These are phyloP conservation scores for Elegia similella DNA, from an alignment of 2,888 invertebrate species.

Conservation along the genomic window DNA sequence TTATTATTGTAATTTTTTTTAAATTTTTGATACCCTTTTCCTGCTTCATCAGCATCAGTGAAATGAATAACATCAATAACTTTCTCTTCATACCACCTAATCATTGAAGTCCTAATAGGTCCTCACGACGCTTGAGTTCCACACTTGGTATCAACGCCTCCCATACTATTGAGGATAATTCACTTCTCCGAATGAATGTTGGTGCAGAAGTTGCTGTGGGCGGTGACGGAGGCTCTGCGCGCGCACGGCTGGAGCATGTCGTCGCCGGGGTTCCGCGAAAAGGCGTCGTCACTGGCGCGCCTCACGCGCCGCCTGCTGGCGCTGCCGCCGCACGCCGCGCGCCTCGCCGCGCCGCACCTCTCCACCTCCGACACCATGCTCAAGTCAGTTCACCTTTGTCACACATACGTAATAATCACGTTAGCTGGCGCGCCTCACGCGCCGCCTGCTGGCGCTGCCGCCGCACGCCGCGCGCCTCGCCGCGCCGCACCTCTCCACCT, in stretches of 20 bases:
- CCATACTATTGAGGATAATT: no score
- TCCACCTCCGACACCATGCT: slow-evolving; percentile 89
- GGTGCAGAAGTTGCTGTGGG: slow-evolving; percentile 91
- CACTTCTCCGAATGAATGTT: no score
- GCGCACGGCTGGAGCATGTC: slow-evolving; percentile 85
- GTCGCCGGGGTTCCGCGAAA: slow-evolving; percentile 87
- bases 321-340: slow-evolving; percentile 62
- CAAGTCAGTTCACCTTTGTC: slow-evolving; percentile 58
- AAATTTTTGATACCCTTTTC: no score
- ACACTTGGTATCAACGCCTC: no score
- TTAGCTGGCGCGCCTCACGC: slow-evolving; percentile 86
- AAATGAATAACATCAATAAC: no score
- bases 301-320: slow-evolving; percentile 83
- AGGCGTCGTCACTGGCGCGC: slow-evolving; percentile 85
- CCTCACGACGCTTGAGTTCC: no score
- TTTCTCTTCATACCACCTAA: no score
- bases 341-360: slow-evolving; percentile 61
- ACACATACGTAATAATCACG: slow-evolving; percentile 66
- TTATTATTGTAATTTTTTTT: no score
- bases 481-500: slow-evolving; percentile 82
- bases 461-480: slow-evolving; percentile 60
- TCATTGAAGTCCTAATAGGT: no score
- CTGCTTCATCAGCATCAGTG: no score
- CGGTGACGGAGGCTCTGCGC: slow-evolving; percentile 88
- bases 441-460: slow-evolving; percentile 84